Conservation (phyloP, 1,140 invertebrate species). For the Maniola jurtina region DNA sequence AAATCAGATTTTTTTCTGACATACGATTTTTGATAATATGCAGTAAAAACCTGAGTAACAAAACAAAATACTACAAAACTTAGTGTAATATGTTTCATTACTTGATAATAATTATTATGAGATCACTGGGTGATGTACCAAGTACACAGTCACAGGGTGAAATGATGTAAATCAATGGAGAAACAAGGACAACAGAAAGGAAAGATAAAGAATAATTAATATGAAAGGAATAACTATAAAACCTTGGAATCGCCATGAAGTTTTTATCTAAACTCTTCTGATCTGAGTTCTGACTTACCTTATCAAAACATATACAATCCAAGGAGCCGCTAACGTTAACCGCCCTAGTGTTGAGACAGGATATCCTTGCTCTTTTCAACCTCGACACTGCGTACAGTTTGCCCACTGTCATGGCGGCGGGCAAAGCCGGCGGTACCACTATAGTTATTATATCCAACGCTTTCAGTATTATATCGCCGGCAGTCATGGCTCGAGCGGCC, state of each 20-base stretch:
- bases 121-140: too few relatives aligned
- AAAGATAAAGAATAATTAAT: too few relatives aligned
- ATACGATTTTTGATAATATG: too few relatives aligned
- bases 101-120: too few relatives aligned
- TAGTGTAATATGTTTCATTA: too few relatives aligned
- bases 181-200: too few relatives aligned
- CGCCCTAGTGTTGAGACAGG: conserved; percentile 95
- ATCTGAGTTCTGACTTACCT: conserved; percentile 82
- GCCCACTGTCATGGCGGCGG: conserved; percentile 96
- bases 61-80: too few relatives aligned
- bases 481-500: conserved; percentile 56
- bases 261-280: background rate
- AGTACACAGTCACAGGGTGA: too few relatives aligned
- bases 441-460: conserved; percentile 95
- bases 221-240: too few relatives aligned
- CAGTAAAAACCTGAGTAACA: too few relatives aligned
- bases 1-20: too few relatives aligned
- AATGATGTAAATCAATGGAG: too few relatives aligned
- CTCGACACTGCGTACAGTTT: conserved; percentile 94
- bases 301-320: conserved; percentile 98
- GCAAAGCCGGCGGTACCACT: conserved; percentile 94
- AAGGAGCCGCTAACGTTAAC: conserved; percentile 97
- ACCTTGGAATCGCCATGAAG: background rate
- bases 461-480: conserved; percentile 82
- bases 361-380: conserved; percentile 89